Conservation (phyloP, 1,140 invertebrate species). For the Drusus annulatus region DNA sequence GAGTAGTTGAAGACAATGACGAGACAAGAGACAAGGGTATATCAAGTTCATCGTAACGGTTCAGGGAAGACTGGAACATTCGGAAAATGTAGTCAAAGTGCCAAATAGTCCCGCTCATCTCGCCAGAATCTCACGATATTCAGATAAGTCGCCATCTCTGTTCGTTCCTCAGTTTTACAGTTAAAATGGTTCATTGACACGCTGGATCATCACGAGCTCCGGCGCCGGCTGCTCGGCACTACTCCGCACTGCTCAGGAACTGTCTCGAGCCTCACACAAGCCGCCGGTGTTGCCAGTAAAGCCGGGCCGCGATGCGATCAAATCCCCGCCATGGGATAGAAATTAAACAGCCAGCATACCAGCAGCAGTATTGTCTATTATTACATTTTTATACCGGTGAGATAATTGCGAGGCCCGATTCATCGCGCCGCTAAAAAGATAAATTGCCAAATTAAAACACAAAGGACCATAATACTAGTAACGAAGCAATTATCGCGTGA, state of each 20-base stretch:
- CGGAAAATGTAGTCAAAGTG: constrained; percentile 18
- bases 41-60: constrained; percentile 23
- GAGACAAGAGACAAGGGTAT: neutral
- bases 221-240: neutral
- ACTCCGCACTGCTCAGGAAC: neutral
- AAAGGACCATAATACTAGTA: neutral
- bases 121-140: constrained; percentile 44
- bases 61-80: constrained; percentile 15
- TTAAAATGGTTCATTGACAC: constrained; percentile 60
- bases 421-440: constrained; percentile 22
- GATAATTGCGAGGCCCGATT: constrained; percentile 32
- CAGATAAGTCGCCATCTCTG: constrained; percentile 41
- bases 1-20: constrained; percentile 11
- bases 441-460: constrained; percentile 20
- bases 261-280: no score
- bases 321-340: constrained; percentile 10
- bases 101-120: constrained; percentile 15
- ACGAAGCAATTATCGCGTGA: neutral
- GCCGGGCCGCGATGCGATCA: neutral
- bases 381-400: constrained; percentile 51
- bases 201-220: neutral
- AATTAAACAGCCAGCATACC: no score
- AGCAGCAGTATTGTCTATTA: constrained; percentile 32
- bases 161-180: constrained; percentile 50
- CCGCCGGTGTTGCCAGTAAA: neutral